A percentile compares a stretch with the other conserved stretches of the same genome.
Evolutionary conservation across 2,888 invertebrate genomes (phyloP).

Genomic region (Nasonia oneida): DNA sequence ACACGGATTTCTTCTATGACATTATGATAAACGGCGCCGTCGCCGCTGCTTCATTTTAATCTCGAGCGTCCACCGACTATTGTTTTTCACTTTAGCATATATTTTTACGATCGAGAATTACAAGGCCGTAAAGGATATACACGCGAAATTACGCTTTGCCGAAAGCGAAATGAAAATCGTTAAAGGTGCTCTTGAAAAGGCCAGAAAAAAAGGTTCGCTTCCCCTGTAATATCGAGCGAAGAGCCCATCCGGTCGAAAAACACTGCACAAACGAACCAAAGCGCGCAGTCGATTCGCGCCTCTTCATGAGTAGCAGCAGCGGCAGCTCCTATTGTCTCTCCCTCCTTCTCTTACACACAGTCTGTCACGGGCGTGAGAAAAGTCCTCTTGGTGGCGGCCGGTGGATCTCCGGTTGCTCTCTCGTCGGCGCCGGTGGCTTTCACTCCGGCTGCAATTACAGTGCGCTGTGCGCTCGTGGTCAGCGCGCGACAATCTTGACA

Average conservation of each 20-base stretch:
- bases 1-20: slow-evolving; percentile 19
- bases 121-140: neutral
- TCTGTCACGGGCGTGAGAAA: slow-evolving; percentile 58
- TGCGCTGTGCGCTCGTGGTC: slow-evolving; percentile 48
- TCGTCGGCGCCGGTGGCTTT: slow-evolving; percentile 32
- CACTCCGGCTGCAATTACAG: slow-evolving; percentile 59
- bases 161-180: neutral
- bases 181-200: neutral
- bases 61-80: neutral
- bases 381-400: neutral
- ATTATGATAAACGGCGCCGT: neutral
- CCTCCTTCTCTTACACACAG: neutral
- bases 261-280: neutral
- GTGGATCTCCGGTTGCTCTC: slow-evolving; percentile 20
- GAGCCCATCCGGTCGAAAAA: too few species aligned
- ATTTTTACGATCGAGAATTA: neutral
- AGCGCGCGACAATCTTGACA: slow-evolving; percentile 66
- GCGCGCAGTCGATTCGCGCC: slow-evolving; percentile 1
- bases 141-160: neutral
- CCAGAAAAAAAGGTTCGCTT: neutral
- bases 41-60: neutral
- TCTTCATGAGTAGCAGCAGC: neutral
- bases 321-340: neutral
- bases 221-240: neutral
- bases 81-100: slow-evolving; percentile 5